phyloP scores from a whole-genome alignment of 2,888 invertebrate genomes.

The Andrena flavipes region DNA sequence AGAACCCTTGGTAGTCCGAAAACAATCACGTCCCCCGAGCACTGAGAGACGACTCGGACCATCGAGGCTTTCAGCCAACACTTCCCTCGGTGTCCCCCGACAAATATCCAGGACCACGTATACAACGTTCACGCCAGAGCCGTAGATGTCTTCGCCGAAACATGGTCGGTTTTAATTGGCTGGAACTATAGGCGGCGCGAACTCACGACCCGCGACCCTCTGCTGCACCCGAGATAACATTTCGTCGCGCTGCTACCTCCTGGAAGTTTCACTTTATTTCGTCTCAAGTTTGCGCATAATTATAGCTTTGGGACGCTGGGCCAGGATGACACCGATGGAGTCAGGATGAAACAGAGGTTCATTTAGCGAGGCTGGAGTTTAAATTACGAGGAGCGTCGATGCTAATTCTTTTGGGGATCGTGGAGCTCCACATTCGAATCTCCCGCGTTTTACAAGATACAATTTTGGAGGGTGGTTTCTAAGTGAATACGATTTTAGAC shows the following conservation, averaged over 20 bases:
- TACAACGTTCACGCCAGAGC: constrained; percentile 22
- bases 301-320: constrained; percentile 1
- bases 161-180: constrained; percentile 38
- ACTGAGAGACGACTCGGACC: neutral
- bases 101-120: neutral
- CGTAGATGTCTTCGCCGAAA: constrained; percentile 1
- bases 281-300: constrained; percentile 44
- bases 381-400: neutral
- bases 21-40: neutral
- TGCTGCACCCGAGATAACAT: constrained; percentile 29
- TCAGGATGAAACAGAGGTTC: neutral
- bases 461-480: no score
- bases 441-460: no score
- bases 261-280: constrained; percentile 24
- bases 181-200: constrained; percentile 16
- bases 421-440: no score
- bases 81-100: constrained; percentile 4
- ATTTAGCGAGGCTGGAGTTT: neutral
- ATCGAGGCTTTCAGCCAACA: neutral
- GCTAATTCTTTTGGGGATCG: neutral
- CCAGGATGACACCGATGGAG: neutral
- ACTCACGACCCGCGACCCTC: constrained; percentile 1
- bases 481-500: no score
- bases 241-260: neutral
- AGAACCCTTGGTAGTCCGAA: neutral